These are phyloP conservation scores for Auanema sp. DNA, from an alignment of 2,888 invertebrate genomes.

Conservation along the genomic window DNA sequence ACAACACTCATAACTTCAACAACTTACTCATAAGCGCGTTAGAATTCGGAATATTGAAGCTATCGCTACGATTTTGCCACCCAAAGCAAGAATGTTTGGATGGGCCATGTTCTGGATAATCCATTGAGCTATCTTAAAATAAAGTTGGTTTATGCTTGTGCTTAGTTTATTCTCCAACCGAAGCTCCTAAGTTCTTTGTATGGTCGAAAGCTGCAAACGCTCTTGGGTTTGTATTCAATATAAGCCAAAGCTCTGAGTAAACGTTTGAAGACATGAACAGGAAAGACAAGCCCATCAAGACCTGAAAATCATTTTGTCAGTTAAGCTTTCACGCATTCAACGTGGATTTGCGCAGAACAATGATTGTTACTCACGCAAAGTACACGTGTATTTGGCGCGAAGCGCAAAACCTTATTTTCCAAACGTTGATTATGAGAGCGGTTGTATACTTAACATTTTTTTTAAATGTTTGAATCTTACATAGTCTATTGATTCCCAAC, in stretches of 20 bases:
- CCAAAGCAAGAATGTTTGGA: conserved; percentile 37
- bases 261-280: conserved; percentile 56
- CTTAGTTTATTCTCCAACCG: conserved; percentile 16
- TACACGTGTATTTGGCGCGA: background rate
- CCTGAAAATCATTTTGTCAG: conserved; percentile 32
- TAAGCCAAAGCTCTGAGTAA: conserved; percentile 58
- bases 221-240: conserved; percentile 22
- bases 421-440: background rate
- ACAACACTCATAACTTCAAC: background rate
- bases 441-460: background rate
- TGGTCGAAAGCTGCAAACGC: conserved; percentile 30
- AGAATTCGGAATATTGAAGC: conserved; percentile 27
- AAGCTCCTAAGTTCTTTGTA: conserved; percentile 30
- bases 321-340: background rate
- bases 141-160: background rate
- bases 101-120: conserved; percentile 50
- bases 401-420: background rate
- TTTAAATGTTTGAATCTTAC: conserved; percentile 32
- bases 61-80: conserved; percentile 33
- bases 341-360: background rate
- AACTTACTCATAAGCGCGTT: conserved; percentile 9
- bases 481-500: conserved; percentile 63
- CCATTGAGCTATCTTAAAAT: conserved; percentile 53
- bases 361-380: background rate
- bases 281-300: conserved; percentile 51